Evolutionary conservation across 1,140 invertebrate species (phyloP).

Genomic region (Diprion similis): DNA sequence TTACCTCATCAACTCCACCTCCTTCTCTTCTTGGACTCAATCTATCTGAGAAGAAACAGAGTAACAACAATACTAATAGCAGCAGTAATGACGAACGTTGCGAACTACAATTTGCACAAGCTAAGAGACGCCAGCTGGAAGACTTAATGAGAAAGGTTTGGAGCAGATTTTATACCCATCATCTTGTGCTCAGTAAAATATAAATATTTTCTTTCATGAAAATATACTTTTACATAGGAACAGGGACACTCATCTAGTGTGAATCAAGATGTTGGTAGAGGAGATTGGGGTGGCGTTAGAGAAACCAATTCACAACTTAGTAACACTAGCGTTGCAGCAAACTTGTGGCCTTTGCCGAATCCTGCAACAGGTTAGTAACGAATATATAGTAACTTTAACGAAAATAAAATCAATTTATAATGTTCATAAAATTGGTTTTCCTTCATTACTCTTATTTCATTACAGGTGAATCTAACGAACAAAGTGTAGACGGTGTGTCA

Average conservation of each 20-base stretch:
- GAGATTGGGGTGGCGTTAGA: conserved; percentile 44
- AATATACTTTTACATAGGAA: conserved; percentile 34
- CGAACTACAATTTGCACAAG: conserved; percentile 38
- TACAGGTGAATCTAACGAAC: conserved; percentile 40
- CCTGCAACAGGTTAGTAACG: conserved; percentile 36
- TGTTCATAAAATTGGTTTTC: neutral
- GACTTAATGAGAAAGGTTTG: conserved; percentile 52
- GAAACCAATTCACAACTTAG: conserved; percentile 46
- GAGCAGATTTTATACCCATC: neutral
- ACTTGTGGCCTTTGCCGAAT: conserved; percentile 41
- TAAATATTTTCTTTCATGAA: conserved; percentile 14
- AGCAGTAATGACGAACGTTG: conserved; percentile 17
- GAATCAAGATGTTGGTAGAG: conserved; percentile 43
- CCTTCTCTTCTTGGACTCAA: neutral
- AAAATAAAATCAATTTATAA: neutral
- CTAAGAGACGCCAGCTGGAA: conserved; percentile 50
- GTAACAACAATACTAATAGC: conserved; percentile 22
- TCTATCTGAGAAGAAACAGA: conserved; percentile 42
- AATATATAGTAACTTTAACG: neutral
- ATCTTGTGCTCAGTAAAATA: conserved; percentile 11
- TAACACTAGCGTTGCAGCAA: conserved; percentile 46
- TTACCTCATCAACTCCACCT: neutral
- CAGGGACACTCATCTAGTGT: conserved; percentile 41
- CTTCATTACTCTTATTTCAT: conserved; percentile 5
- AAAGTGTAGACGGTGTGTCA: conserved; percentile 43